Conservation (phyloP, 2,797 vertebrate species). For the Alcedo atthis region DNA sequence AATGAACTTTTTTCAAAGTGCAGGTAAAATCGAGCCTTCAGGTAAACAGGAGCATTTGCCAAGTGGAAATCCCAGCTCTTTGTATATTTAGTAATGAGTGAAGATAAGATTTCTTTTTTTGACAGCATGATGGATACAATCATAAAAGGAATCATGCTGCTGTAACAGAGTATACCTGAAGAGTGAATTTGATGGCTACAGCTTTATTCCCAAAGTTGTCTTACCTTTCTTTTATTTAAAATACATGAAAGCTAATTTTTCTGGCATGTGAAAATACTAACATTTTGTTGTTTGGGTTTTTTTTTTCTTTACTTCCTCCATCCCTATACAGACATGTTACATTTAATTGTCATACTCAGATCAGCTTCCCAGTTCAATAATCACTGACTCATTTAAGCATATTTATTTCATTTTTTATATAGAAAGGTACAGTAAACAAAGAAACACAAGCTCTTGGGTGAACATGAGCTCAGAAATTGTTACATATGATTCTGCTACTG, state of each 20-base stretch:
- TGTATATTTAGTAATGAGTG: conserved; percentile 69
- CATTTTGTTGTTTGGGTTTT: neutral
- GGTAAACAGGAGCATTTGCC: conserved; percentile 74
- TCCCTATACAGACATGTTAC: neutral
- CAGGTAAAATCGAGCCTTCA: conserved; percentile 69
- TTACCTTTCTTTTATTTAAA: conserved; percentile 48
- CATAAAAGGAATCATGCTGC: conserved; percentile 52
- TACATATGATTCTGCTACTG: conserved; percentile 39
- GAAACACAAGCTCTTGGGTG: neutral
- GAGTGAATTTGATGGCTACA: conserved; percentile 8
- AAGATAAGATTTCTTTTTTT: conserved; percentile 75
- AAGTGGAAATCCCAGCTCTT: conserved; percentile 77
- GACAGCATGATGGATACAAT: conserved; percentile 72
- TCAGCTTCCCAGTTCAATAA: neutral
- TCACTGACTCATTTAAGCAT: neutral
- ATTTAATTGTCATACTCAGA: neutral
- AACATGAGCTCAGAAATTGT: neutral
- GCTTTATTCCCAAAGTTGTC: neutral
- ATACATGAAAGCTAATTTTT: conserved; percentile 58
- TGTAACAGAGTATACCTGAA: conserved; percentile 31
- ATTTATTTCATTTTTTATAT: neutral
- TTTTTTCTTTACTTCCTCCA: neutral
- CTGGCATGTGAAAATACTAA: conserved; percentile 50
- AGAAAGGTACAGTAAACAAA: neutral
- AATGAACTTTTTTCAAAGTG: conserved; percentile 72